Conservation (phyloP, 2,888 invertebrate genomes). For the Rotaria sp. region DNA sequence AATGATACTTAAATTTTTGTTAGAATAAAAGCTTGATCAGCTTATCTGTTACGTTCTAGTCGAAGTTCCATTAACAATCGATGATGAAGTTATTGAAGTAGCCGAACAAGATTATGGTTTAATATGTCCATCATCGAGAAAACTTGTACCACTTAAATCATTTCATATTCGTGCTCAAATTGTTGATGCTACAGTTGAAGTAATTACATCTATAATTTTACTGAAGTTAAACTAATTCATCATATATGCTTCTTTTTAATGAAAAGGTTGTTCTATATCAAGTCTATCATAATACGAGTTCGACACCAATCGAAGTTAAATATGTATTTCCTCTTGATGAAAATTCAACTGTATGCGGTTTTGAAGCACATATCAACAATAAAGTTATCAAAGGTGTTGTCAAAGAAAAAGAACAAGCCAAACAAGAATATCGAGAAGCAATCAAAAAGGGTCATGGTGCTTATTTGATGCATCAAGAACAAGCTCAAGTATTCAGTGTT, state of each 20-base stretch:
- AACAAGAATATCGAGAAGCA: conserved; percentile 54
- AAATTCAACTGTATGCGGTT: conserved; percentile 55
- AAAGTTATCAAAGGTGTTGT: conserved; percentile 55
- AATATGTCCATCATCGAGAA: conserved; percentile 48
- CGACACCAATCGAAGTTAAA: conserved; percentile 52
- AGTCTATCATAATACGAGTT: conserved; percentile 48
- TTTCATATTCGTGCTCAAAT: conserved; percentile 51
- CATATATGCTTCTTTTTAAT: not conserved
- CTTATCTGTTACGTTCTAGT: too few species aligned
- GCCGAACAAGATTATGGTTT: conserved; percentile 46
- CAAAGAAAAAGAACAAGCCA: conserved; percentile 55
- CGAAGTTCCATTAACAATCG: not conserved
- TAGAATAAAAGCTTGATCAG: too few species aligned
- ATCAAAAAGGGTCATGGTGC: conserved; percentile 55
- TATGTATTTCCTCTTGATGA: conserved; percentile 56
- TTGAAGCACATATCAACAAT: conserved; percentile 56
- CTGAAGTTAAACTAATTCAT: not conserved
- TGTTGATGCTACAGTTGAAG: conserved; percentile 49
- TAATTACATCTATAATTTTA: conserved; percentile 42
- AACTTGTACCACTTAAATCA: conserved; percentile 47
- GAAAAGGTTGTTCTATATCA: conserved; percentile 52
- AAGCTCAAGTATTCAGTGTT: conserved; percentile 55
- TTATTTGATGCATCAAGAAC: conserved; percentile 56
- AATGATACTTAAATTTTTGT: too few species aligned
- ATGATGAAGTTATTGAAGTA: not conserved